Base-by-base conservation (phyloP, 2,888 invertebrate species). In the Eupithecia pulchellata region DNA sequence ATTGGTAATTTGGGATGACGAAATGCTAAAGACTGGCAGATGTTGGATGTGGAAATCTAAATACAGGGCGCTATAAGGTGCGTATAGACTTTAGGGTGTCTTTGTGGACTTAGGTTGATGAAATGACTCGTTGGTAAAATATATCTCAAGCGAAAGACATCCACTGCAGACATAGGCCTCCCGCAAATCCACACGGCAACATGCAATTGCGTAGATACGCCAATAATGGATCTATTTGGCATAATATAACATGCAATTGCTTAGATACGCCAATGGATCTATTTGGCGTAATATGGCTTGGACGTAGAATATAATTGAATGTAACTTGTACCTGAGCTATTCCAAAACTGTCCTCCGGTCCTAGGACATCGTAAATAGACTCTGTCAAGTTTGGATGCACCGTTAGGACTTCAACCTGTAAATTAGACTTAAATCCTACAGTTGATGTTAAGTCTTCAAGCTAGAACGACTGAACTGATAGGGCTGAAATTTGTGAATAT, bases 301-400 rank as follows among this genome's bases (percentile, higher is more conserved):
- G 13, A 52, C 52, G 13, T 52, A 25, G 13, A 52, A 52, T 20
- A 11, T 3, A 47, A 47, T 20, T 39, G 1, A 39, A n/a, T n/a
- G 29, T 25, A 25, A 4, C 27, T 14, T 4, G 60, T 83, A 92
- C 93, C 88, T 94, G 93, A n/a, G 92, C 93, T 13, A 95, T 86
- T 27, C 95, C 95, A 83, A 95, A 95, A 80, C 94, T 93, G 74
- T 95, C 95, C 84, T 93, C 93, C 0, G 92, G 91, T 2, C 92
- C 94, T 27, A 95, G 81, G 2, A 95, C 86, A 69, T 95, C 95
- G 74, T 95, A 95, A 74, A 95, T 91, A 2, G 94, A 93, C 79
- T 94, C 94, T 0, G 87, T 94, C 72, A 95, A 83, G 80, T 95
- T 94, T 0, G 89, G 84, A 80, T 95, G 94, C 9, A 95, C 94